Evolutionary conservation across 2,888 invertebrate genomes (phyloP).

Genomic region (Allophyes oxyacanthae): DNA sequence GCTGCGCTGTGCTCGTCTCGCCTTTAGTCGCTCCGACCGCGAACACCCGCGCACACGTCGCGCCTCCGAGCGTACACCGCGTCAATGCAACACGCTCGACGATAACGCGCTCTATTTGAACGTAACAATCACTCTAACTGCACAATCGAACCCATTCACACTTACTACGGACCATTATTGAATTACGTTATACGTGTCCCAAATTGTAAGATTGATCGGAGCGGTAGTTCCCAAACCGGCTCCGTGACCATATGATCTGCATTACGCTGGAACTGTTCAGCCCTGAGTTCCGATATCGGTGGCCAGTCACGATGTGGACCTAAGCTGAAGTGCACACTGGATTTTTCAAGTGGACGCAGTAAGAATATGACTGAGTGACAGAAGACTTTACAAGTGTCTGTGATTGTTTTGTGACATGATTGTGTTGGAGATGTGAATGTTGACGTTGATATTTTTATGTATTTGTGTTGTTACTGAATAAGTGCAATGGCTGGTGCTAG

Average conservation of each 20-base stretch:
- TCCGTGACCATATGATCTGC: constrained; percentile 81
- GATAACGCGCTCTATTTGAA: constrained; percentile 84
- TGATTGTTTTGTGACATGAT: constrained; percentile 72
- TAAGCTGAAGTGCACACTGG: constrained; percentile 74
- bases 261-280: constrained; percentile 67
- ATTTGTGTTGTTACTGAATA: constrained; percentile 66
- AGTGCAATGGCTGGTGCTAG: constrained; percentile 85
- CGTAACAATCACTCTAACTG: constrained; percentile 71
- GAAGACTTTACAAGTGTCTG: constrained; percentile 74
- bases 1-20: constrained; percentile 51
- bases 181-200: constrained; percentile 56
- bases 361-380: constrained; percentile 77
- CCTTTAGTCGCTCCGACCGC: constrained; percentile 78
- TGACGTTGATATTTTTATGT: constrained; percentile 67
- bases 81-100: constrained; percentile 62
- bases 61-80: constrained; percentile 51
- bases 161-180: constrained; percentile 59
- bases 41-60: constrained; percentile 80
- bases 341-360: constrained; percentile 58
- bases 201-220: constrained; percentile 57
- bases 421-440: constrained; percentile 82
- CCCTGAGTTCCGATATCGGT: constrained; percentile 72
- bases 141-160: constrained; percentile 69
- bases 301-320: constrained; percentile 78
- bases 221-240: constrained; percentile 72